Evolutionary conservation across 92 coral and sea anemone genomes (phyloP), one percentile per base, ranked within the genome.

Genomic region (Palythoa caribaeorum): DNA sequence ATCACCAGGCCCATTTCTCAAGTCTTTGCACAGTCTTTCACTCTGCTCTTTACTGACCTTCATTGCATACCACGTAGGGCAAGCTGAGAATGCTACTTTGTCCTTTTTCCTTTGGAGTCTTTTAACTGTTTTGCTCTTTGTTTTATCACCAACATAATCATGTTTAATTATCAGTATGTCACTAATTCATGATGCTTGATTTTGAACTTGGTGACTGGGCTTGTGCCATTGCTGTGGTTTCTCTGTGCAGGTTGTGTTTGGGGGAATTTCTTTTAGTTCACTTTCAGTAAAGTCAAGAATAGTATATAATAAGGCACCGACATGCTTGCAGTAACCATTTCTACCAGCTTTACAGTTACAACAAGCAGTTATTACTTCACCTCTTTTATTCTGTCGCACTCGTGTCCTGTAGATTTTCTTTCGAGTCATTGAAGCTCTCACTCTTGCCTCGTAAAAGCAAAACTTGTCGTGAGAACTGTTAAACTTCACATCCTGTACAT

Each of bases 151-250:
- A 59, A 59, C 16, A 59, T 12, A 59, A 59, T 59, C 66, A 59
- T 59, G 66, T 59, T 59, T 59, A 59, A 59, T 59, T 59, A 59
- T 59, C 66, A 59, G 66, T 59, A 59, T 2, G 66, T 59, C 17
- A 59, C 17, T 59, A 15, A 59, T 59, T 59, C 66, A 19, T 59
- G 66, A 59, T 4, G 66, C 19, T 59, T 59, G 66, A 59, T 59
- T 59, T 59, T 59, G 66, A 59, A 59, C 3, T 13, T 59, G 66
- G 66, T 38, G 72, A 16, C 51, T 40, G 52, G 85, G 89, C 66
- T 77, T 77, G 54, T 77, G 90, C 90, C 90, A 87, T 51, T 87
- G 77, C 84, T 87, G 87, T 9, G 87, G 90, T 53, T 79, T 87
- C 40, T 87, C 90, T 65, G 87, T 87, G 75, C 90, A 87, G 3